These are phyloP conservation scores for Corydoras maculifer DNA, from an alignment of 2,113 vertebrate genomes.

Conservation along the genomic window DNA sequence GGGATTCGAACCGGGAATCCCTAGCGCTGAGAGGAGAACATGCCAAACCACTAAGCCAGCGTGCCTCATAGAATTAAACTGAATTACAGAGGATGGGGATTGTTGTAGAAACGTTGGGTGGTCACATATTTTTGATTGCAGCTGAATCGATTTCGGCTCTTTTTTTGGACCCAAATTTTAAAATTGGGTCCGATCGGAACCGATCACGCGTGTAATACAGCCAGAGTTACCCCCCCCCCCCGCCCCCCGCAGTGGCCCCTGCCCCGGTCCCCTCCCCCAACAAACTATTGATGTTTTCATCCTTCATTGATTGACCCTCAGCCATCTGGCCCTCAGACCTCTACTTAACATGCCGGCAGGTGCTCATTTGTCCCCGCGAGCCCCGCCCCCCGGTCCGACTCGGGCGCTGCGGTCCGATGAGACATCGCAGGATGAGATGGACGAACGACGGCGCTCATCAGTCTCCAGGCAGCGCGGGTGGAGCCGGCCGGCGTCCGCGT, in stretches of 20 bases:
- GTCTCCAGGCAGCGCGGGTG: constrained; percentile 10
- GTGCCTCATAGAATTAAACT: no score
- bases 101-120: no score
- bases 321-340: constrained; percentile 31
- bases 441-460: constrained; percentile 27
- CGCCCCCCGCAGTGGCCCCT: constrained; percentile 30
- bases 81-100: no score
- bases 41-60: no score
- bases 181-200: no score
- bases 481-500: not conserved
- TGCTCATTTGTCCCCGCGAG: constrained; percentile 37
- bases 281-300: constrained; percentile 34
- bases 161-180: no score
- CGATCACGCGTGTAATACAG: no score
- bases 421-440: constrained; percentile 31
- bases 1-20: no score
- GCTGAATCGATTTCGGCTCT: no score
- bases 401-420: constrained; percentile 42
- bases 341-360: constrained; percentile 39
- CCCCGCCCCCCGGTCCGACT: constrained; percentile 28
- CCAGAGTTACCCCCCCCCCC: no score
- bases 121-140: no score
- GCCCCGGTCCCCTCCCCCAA: constrained; percentile 6
- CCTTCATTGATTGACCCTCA: constrained; percentile 24
- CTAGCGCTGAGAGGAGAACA: no score